phyloP scores from a whole-genome alignment of 2,113 vertebrate genomes.

The Thomomys bottae region DNA sequence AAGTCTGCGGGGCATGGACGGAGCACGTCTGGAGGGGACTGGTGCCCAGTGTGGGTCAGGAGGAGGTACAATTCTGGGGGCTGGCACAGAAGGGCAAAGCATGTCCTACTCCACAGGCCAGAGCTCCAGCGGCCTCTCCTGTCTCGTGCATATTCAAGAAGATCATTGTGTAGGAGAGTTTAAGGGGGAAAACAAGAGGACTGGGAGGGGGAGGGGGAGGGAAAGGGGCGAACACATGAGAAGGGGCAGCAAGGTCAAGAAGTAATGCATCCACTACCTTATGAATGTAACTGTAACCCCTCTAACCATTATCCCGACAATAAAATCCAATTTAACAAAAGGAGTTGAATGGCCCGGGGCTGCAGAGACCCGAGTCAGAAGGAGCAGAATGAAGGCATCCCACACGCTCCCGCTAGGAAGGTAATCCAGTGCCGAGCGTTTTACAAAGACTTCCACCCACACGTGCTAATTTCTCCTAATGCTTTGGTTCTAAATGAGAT shows the following conservation, averaged over 20 bases:
- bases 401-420: background rate
- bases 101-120: rapidly evolving
- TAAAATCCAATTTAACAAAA: too few species aligned
- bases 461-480: background rate
- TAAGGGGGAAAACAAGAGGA: too few species aligned
- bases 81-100: background rate
- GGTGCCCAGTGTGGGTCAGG: too few species aligned
- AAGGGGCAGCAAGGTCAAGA: too few species aligned
- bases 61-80: rapidly evolving
- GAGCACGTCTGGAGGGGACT: too few species aligned
- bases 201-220: too few species aligned
- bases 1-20: background rate
- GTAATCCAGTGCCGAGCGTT: background rate
- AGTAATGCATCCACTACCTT: too few species aligned
- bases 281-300: too few species aligned
- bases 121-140: rapidly evolving
- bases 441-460: background rate
- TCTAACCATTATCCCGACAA: too few species aligned
- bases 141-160: background rate
- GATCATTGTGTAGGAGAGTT: background rate
- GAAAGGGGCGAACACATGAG: too few species aligned
- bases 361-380: background rate
- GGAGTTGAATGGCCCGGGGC: too few species aligned
- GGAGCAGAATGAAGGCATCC: too few species aligned
- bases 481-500: background rate